phyloP scores from a whole-genome alignment of 2,113 vertebrate species.

The Apus apus region DNA sequence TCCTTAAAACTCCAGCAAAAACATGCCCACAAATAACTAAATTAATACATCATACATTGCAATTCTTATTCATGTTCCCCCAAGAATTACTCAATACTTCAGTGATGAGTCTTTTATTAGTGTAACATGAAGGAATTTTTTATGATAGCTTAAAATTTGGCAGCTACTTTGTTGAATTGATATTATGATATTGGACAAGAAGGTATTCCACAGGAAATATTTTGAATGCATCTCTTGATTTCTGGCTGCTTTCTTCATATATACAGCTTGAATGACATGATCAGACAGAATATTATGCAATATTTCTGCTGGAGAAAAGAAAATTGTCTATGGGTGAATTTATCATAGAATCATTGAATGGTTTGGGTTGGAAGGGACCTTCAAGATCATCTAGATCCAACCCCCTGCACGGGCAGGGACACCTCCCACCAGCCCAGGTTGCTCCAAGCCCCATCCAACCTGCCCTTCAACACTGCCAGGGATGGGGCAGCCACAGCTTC shows the following conservation, averaged over 20 bases:
- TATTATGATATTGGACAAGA: background rate
- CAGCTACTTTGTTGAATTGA: background rate
- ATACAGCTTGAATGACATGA: background rate
- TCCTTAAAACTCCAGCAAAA: background rate
- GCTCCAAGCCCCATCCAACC: too few relatives aligned
- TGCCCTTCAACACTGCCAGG: too few relatives aligned
- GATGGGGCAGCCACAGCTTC: too few relatives aligned
- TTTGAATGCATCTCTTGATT: background rate
- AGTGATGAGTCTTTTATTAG: slow-evolving; percentile 25
- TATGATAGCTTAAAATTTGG: slow-evolving; percentile 29
- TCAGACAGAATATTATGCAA: background rate
- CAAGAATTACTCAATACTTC: slow-evolving; percentile 35
- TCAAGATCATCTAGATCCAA: too few relatives aligned
- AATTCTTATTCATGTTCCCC: background rate
- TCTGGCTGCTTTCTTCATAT: background rate
- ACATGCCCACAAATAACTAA: background rate
- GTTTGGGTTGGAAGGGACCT: too few relatives aligned
- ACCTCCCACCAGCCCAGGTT: too few relatives aligned
- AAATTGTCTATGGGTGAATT: background rate
- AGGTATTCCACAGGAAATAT: background rate
- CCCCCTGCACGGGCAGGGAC: too few relatives aligned
- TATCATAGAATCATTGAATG: background rate
- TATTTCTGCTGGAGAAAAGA: background rate
- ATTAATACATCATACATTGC: background rate
- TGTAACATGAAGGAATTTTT: slow-evolving; percentile 35